phyloP scores from a whole-genome alignment of 1,140 invertebrate species.

The Caenorhabditis inopinata region DNA sequence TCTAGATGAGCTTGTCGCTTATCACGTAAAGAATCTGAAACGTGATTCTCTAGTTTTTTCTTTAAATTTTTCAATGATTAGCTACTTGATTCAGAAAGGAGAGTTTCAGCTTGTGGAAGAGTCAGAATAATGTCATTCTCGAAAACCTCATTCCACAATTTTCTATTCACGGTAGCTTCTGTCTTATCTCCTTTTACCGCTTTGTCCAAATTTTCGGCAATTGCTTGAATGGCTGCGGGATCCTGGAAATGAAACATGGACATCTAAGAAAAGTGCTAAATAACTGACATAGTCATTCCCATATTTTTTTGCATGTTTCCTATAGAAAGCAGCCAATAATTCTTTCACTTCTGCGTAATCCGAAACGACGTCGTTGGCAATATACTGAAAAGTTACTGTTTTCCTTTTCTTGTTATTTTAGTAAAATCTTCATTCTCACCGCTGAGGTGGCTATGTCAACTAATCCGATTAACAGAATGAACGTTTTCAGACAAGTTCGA shows the following conservation, averaged over 20 bases:
- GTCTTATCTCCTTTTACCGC: slow-evolving; percentile 55
- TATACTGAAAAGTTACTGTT: slow-evolving; percentile 16
- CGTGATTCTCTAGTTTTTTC: background rate
- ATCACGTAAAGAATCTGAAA: slow-evolving; percentile 29
- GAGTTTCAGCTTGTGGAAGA: slow-evolving; percentile 55
- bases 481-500: slow-evolving; percentile 9
- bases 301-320: slow-evolving; percentile 30
- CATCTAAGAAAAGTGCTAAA: too few species aligned
- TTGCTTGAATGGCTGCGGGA: slow-evolving; percentile 15
- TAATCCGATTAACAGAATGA: slow-evolving; percentile 6
- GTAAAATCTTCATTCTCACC: background rate
- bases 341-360: slow-evolving; percentile 48
- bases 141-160: slow-evolving; percentile 56
- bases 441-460: background rate
- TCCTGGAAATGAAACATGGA: too few species aligned
- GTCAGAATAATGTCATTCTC: slow-evolving; percentile 64
- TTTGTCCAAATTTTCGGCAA: slow-evolving; percentile 10
- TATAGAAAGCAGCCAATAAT: slow-evolving; percentile 44
- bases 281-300: slow-evolving; percentile 44
- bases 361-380: slow-evolving; percentile 45
- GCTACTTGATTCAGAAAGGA: slow-evolving; percentile 51
- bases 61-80: background rate
- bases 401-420: background rate
- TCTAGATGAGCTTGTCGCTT: slow-evolving; percentile 58
- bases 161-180: slow-evolving; percentile 59